Conservation (phyloP, 2,797 vertebrate genomes). For the Lates japonicus region DNA sequence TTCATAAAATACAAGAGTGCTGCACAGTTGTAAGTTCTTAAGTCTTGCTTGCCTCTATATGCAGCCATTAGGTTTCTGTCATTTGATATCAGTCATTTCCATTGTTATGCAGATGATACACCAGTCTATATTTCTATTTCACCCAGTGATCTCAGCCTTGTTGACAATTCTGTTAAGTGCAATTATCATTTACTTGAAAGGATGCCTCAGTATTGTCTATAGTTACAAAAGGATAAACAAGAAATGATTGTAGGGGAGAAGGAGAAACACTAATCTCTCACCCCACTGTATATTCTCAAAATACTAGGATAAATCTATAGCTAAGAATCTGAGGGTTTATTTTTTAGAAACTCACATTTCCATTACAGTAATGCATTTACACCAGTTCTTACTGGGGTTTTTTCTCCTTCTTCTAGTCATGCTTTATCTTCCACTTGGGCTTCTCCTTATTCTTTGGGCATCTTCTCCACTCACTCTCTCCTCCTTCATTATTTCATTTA, state of each 20-base stretch:
- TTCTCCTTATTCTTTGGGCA: neutral
- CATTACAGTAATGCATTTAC: neutral
- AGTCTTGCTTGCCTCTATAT: neutral
- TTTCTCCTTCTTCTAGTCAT: neutral
- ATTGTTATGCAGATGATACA: neutral
- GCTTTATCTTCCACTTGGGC: neutral
- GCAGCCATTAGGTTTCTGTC: too few species aligned
- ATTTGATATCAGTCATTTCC: neutral
- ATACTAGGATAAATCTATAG: too few species aligned
- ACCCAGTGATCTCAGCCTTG: neutral
- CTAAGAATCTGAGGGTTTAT: too few species aligned
- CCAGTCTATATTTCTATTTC: neutral
- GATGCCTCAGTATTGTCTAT: too few species aligned
- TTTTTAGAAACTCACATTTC: neutral
- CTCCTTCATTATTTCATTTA: neutral
- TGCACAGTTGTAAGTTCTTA: neutral
- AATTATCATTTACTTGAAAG: too few species aligned
- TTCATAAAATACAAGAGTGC: neutral
- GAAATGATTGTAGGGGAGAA: too few species aligned
- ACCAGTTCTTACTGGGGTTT: too few species aligned
- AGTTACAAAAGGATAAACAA: too few species aligned
- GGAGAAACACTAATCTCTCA: neutral
- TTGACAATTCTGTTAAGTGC: neutral
- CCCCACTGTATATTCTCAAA: neutral
- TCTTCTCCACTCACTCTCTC: neutral